Base-by-base conservation (phyloP, 2,113 vertebrate genomes). In the Gasterosteus aculeatus region DNA sequence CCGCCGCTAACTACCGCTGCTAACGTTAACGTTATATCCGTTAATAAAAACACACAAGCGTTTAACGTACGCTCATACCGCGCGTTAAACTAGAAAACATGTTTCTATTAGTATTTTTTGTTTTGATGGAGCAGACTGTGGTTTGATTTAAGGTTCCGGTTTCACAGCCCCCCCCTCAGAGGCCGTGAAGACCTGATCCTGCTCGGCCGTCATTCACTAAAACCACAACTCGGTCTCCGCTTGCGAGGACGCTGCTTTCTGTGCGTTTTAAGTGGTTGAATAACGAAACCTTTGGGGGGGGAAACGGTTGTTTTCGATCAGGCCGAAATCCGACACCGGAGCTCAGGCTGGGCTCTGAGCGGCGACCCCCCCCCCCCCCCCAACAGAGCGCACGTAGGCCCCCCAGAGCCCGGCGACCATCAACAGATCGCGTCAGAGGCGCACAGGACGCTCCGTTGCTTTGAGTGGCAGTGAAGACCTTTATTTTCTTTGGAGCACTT, bases 311-410 rank as follows among this genome's bases (percentile, higher is more conserved):
- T 91, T 86, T 85, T 80, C 53, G 56, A 54, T 71, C 38, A 39
- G 75, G 11, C 22, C 69, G 93, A 86, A 92, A 94, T 57, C 33
- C 81, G 91, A 94, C 89, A 90, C 92, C 81, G 61, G 64, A 78
- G 68, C 72, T 78, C 92, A 92, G 90, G 92, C 79, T 47, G 88
- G 76, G 72, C 88, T 68, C 7, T 0, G 49, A 42, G 88, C 77
- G 58, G 31, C 12, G 80, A n/a, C n/a, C n/a, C n/a, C n/a, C n/a
- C n/a, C n/a, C n/a, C n/a, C n/a, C 72, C 64, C 72, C 60, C 54
- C 9, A 33, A 26, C 2, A 22, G 65, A 4, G 10, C 63, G 56
- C 44, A 6, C 66, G 19, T 72, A 77, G 66, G 66, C 65, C 81
- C 54, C 2, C 3, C 9, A 39, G 54, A 64, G 58, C 54, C 7